Base-by-base conservation (phyloP, 2,797 vertebrate genomes). In the Yasuhikotakia modesta region DNA sequence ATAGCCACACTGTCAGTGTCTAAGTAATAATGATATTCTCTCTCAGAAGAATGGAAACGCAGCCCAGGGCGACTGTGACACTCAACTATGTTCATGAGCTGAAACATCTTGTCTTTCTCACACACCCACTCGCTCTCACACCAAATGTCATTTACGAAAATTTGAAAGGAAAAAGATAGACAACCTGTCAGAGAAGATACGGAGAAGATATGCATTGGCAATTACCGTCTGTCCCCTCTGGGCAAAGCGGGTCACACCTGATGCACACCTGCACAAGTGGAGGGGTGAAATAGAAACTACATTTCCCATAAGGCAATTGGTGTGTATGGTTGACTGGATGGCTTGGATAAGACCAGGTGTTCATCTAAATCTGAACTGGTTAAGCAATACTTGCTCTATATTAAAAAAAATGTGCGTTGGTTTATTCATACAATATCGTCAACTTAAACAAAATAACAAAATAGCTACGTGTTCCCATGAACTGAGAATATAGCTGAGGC, bases 181-280 rank as follows among this genome's bases (percentile, higher is more conserved):
- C 63, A 73, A 61, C 45, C 45, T 78, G 63, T 63, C 70, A 78
- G 75, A 78, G 63, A 74, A n/a, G 39, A 6, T 61, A 78, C 35
- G 78, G 39, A 66, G 43, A 70, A 70, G 35, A 22, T 71, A 71
- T 78, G 68, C 68, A 55, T 13, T 35, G 22, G 58, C 63, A 75
- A 78, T 74, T 79, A 73, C 63, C 43, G 57, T 52, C 67, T 69
- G 87, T 91, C 86, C 87, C 87, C 88, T 89, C 85, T 76, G 84
- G 84, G 72, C 79, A 86, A 84, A 84, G n/a, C 8, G 30, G 21
- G 39, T 24, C n/a, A 21, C 43, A 50, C 45, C 14, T 66, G 46
- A 65, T 24, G 43, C 53, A 79, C 79, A 81, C 76, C 79, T 75
- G 74, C 67, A 72, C 6, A 11, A 63, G 13, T 22, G 7, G 35